A percentile compares a stretch with the other conserved stretches of the same genome.
These are phyloP conservation scores for Nesidiocoris tenuis DNA, from an alignment of 2,888 invertebrate species.

Conservation along the genomic window DNA sequence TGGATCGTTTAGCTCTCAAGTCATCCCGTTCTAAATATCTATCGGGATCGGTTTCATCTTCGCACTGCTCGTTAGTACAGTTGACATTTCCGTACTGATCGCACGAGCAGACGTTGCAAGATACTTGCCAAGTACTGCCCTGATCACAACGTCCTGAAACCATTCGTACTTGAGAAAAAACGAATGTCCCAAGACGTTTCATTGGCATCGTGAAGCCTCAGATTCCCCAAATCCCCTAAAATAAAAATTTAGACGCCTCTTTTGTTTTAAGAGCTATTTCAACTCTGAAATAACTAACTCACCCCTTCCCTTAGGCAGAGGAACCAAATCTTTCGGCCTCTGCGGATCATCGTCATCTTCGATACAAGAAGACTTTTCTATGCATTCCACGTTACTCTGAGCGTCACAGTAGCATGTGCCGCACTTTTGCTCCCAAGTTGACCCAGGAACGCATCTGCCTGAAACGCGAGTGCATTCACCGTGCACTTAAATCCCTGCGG, in stretches of 20 bases:
- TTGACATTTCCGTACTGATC: constrained; percentile 14
- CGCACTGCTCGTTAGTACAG: neutral
- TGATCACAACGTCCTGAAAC: constrained; percentile 27
- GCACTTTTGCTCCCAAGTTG: constrained; percentile 35
- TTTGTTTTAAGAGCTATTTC: too few relatives aligned
- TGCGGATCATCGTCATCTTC: constrained; percentile 3
- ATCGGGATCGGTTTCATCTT: neutral
- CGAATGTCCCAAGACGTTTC: too few relatives aligned
- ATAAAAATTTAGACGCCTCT: too few relatives aligned
- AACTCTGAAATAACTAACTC: too few relatives aligned
- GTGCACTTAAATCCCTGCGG: too few relatives aligned
- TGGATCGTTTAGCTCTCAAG: constrained; percentile 4
- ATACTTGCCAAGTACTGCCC: constrained; percentile 12
- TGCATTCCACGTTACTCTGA: constrained; percentile 22
- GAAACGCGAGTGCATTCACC: constrained; percentile 4
- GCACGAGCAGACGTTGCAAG: constrained; percentile 17
- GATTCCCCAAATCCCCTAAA: too few relatives aligned
- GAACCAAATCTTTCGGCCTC: neutral
- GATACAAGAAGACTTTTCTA: neutral
- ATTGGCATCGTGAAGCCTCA: too few relatives aligned
- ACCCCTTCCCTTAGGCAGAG: constrained; percentile 21
- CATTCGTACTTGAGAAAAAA: too few relatives aligned
- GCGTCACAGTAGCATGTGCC: constrained; percentile 22
- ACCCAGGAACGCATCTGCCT: constrained; percentile 30
- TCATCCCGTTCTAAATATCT: neutral